Percentiles rank a stretch among this genome's conserved stretches.
Conservation (phyloP, 2,888 invertebrate genomes). For the Metalampra italica region DNA sequence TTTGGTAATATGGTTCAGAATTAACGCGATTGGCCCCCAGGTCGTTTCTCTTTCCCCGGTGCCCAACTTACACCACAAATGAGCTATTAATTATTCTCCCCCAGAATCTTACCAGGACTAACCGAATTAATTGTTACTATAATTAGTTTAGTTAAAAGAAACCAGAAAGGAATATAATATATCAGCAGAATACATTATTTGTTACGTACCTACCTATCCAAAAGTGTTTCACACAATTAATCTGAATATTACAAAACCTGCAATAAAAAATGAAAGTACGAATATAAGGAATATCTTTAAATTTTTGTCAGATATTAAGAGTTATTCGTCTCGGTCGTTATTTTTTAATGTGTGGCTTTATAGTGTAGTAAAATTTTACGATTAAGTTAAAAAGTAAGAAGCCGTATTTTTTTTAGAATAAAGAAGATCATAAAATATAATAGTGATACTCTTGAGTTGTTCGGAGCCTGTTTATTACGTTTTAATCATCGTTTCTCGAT, state of each 20-base stretch:
- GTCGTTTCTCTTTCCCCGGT: no score
- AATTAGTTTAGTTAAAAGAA: no score
- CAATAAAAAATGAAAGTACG: conserved; percentile 11
- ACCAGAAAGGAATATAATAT: no score
- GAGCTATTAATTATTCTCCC: no score
- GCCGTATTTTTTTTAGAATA: background rate
- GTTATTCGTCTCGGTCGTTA: conserved; percentile 9
- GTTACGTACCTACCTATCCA: no score
- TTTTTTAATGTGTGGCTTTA: conserved; percentile 4
- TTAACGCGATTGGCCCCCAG: no score
- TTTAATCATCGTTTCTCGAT: no score
- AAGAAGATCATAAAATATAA: background rate
- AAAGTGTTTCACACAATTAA: no score
- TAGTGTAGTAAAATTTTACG: conserved; percentile 2
- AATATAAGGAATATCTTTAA: background rate
- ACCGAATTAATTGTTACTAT: no score
- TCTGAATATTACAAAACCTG: background rate
- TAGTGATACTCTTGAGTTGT: background rate
- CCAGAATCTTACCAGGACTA: background rate
- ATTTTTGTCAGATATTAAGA: conserved; percentile 6
- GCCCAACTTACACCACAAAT: no score
- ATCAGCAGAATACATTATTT: no score
- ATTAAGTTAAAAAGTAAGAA: background rate
- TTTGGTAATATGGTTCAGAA: no score
- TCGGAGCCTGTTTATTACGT: background rate